Conservation (phyloP, 2,797 vertebrate genomes). For the Taeniopygia guttata region DNA sequence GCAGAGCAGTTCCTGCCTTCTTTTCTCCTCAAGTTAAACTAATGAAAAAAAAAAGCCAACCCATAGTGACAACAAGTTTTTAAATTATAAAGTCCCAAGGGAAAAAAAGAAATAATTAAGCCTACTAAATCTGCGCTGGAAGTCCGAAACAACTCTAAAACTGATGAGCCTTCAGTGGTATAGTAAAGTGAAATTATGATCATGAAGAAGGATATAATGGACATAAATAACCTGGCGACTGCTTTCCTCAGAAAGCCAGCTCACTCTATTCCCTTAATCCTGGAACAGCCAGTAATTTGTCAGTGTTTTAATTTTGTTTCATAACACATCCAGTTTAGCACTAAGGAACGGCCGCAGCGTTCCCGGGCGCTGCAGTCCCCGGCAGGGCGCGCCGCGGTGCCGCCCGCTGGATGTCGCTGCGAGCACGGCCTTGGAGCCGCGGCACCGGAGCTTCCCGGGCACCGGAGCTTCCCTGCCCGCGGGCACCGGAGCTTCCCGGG, state of each 20-base stretch:
- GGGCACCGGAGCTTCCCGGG: too few species aligned
- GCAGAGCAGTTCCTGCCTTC: neutral
- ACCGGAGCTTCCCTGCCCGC: too few species aligned
- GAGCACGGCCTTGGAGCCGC: neutral
- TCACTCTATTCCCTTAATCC: neutral
- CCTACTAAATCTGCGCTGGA: neutral
- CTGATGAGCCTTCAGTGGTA: neutral
- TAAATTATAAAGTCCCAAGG: neutral
- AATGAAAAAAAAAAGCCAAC: neutral
- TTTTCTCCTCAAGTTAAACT: neutral
- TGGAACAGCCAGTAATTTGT: neutral
- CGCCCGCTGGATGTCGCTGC: conserved; percentile 64
- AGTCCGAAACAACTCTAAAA: neutral
- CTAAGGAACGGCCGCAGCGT: neutral
- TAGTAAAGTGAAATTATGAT: neutral
- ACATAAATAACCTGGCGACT: neutral
- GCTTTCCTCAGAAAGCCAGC: neutral
- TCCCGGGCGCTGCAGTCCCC: neutral
- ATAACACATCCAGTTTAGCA: neutral
- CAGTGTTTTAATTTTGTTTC: neutral
- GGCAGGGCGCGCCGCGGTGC: neutral
- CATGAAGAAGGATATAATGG: neutral
- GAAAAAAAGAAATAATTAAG: neutral
- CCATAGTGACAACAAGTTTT: neutral
- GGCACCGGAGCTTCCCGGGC: neutral